Conservation (phyloP, 1,140 invertebrate genomes). For the Atta colombica region DNA sequence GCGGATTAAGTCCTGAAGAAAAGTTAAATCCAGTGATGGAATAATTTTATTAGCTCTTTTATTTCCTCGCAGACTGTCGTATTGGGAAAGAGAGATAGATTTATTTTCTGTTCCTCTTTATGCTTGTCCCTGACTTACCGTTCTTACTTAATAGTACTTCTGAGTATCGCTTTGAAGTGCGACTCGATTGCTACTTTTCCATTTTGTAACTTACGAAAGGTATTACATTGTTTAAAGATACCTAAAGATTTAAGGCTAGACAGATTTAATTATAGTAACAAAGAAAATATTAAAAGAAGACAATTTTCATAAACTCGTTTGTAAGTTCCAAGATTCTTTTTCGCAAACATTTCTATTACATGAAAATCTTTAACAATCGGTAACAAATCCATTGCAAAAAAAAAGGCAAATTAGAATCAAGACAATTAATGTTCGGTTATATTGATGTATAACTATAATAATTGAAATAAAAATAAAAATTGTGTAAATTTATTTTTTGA, state of each 20-base stretch:
- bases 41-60: constrained; percentile 57
- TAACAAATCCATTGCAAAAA: background rate
- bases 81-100: constrained; percentile 17
- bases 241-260: background rate
- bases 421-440: background rate
- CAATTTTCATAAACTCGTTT: background rate
- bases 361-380: background rate
- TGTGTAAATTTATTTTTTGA: background rate
- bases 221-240: constrained; percentile 5
- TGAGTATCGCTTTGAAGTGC: background rate
- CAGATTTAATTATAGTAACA: constrained; percentile 6
- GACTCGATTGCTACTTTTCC: background rate
- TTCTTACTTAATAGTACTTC: constrained; percentile 3
- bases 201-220: constrained; percentile 1
- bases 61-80: background rate
- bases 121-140: background rate
- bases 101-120: constrained; percentile 29
- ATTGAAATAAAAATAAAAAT: background rate
- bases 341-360: background rate
- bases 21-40: constrained; percentile 49
- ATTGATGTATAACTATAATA: background rate
- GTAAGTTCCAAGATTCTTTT: background rate
- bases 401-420: background rate
- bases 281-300: background rate
- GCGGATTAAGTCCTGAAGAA: constrained; percentile 17